Conservation (phyloP, 1,140 invertebrate genomes). For the Stratiolaelaps scimitus region DNA sequence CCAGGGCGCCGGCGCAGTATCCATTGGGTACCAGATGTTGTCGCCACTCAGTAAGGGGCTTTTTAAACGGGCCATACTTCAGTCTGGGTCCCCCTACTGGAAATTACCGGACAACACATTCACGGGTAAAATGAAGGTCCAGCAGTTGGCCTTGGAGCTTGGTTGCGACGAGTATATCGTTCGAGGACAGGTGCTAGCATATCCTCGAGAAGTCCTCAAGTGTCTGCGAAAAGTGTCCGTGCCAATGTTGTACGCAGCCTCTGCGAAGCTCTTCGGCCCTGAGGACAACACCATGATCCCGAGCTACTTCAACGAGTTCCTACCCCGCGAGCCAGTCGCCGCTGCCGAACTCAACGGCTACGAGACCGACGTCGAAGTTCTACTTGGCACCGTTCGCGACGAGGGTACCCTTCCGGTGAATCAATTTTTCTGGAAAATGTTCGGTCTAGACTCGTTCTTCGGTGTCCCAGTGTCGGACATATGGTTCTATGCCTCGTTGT, state of each 20-base stretch:
- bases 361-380: constrained; percentile 19
- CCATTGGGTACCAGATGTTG: constrained; percentile 48
- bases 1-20: constrained; percentile 48
- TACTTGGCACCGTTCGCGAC: constrained; percentile 10
- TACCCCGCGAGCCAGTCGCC: neutral
- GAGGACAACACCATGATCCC: constrained; percentile 24
- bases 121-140: constrained; percentile 26
- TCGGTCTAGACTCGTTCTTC: constrained; percentile 22
- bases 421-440: constrained; percentile 27
- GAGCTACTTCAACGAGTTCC: constrained; percentile 28
- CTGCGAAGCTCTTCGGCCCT: constrained; percentile 13
- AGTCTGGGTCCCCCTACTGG: constrained; percentile 32
- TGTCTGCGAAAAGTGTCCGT: neutral
- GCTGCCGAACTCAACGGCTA: neutral
- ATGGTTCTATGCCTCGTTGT: constrained; percentile 19
- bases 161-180: constrained; percentile 22
- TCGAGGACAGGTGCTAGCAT: constrained; percentile 17
- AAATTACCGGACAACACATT: constrained; percentile 24
- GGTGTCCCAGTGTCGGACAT: constrained; percentile 23
- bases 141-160: constrained; percentile 17
- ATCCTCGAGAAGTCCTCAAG: constrained; percentile 13
- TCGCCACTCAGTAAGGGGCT: constrained; percentile 44
- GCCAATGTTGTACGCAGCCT: neutral
- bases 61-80: constrained; percentile 33
- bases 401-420: constrained; percentile 19